These are phyloP conservation scores for Tympanuchus pallidicinctus DNA, from an alignment of 2,113 vertebrate genomes.

Conservation along the genomic window DNA sequence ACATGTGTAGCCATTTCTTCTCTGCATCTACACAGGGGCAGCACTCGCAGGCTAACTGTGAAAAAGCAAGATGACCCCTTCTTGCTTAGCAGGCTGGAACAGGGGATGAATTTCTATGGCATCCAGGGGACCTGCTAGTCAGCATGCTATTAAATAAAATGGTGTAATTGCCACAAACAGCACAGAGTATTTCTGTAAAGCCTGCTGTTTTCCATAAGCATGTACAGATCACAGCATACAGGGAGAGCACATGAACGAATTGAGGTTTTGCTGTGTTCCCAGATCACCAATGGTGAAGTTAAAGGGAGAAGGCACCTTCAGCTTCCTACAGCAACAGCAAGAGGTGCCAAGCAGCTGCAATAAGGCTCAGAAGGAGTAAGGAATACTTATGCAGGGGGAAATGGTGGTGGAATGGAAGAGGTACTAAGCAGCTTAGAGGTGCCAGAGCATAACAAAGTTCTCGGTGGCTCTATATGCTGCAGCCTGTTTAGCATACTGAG, in stretches of 20 bases:
- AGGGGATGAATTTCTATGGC: not conserved
- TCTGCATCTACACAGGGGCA: not conserved
- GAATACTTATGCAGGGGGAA: not conserved
- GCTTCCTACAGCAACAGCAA: not conserved
- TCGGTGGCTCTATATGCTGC: not conserved
- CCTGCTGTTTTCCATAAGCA: not conserved
- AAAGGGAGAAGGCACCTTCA: not conserved
- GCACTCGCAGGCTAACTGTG: not conserved
- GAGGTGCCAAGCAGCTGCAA: not conserved
- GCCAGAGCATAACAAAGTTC: not conserved
- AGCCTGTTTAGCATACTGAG: not conserved
- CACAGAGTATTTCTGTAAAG: not conserved
- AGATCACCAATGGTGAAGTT: not conserved
- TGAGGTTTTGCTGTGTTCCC: not conserved
- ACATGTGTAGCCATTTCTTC: not conserved
- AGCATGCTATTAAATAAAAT: not conserved
- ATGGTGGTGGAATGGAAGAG: not conserved
- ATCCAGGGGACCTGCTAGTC: not conserved
- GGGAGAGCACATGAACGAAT: not conserved
- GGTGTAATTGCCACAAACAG: not conserved
- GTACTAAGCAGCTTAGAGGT: not conserved
- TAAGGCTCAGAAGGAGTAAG: not conserved
- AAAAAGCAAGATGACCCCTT: not conserved
- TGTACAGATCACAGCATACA: rapidly evolving
- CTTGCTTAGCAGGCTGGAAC: not conserved